These are phyloP conservation scores for Athene noctua DNA, from an alignment of 2,113 vertebrate genomes.

Conservation along the genomic window DNA sequence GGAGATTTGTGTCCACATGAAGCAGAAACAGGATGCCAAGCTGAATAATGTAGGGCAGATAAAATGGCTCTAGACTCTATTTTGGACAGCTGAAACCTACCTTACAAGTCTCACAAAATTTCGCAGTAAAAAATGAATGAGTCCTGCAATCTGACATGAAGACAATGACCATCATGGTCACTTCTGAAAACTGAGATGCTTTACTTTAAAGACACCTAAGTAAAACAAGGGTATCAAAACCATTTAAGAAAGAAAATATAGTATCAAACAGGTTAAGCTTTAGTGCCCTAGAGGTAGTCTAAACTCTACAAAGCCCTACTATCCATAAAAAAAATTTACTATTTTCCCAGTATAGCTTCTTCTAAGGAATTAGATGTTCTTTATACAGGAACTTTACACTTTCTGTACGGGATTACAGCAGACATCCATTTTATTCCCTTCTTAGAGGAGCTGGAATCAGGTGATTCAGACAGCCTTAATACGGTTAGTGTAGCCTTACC, in stretches of 20 bases:
- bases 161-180: neutral
- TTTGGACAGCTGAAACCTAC: neutral
- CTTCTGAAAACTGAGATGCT: neutral
- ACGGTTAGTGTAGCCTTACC: neutral
- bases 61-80: neutral
- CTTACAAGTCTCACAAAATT: neutral
- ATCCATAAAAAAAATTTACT: neutral
- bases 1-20: neutral
- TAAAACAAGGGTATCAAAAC: neutral
- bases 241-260: neutral
- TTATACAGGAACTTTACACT: neutral
- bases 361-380: neutral
- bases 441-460: neutral
- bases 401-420: neutral
- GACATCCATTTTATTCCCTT: neutral
- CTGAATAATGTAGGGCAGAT: neutral
- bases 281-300: neutral
- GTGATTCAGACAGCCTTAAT: neutral
- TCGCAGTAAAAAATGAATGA: neutral
- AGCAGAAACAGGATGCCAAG: neutral
- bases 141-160: neutral
- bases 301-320: neutral
- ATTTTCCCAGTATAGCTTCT: neutral
- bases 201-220: neutral
- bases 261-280: neutral